Base-by-base conservation (phyloP, 2,113 vertebrate genomes). In the Gambusia holbrooki region DNA sequence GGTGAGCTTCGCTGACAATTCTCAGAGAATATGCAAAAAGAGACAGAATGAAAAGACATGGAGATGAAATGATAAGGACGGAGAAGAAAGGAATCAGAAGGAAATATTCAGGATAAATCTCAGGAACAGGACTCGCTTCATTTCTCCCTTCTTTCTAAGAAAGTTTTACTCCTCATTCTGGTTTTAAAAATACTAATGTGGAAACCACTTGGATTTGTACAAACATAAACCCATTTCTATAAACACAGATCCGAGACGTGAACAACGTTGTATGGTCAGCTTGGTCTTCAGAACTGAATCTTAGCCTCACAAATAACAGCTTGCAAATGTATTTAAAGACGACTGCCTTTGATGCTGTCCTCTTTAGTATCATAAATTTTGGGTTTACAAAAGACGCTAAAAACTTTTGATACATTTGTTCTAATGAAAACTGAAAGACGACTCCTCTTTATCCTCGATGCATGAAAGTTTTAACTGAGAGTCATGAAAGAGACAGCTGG, bases 1-100 rank as follows among this genome's bases (percentile, higher is more conserved):
- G 93, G 93, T 92, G 93, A 91, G 86, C 86, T 82, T 88, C 86
- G 85, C 84, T 89, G 85, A 91, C 82, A 82, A 90, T 91, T 85
- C 81, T 71, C 69, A 66, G 90, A 84, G 91, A 92, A 92, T 92
- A 92, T 89, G 88, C 84, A 90, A 88, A 91, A 85, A 19, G 32
- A 75, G 69, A 79, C 71, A 37, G 64, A 37, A 22, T 10, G 29
- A 45, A 76, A 69, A 69, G 60, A 76, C 35, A 76, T n/a, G 25
- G 33, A 73, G 79, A 74, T 65, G 42, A 74, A 87, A 76, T 68
- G 63, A 66, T 69, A 69, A 69, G 35, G 28, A 62, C 0, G 14
- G 66, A 69, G 63, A 82, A 82, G 67, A 54, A 80, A 79, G 1
- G 66, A 81, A 74, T 74, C 30, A 8, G 54, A 71, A 29, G 67